These are phyloP conservation scores for Chionodraco myersi DNA, from an alignment of 2,113 vertebrate genomes.

Conservation along the genomic window DNA sequence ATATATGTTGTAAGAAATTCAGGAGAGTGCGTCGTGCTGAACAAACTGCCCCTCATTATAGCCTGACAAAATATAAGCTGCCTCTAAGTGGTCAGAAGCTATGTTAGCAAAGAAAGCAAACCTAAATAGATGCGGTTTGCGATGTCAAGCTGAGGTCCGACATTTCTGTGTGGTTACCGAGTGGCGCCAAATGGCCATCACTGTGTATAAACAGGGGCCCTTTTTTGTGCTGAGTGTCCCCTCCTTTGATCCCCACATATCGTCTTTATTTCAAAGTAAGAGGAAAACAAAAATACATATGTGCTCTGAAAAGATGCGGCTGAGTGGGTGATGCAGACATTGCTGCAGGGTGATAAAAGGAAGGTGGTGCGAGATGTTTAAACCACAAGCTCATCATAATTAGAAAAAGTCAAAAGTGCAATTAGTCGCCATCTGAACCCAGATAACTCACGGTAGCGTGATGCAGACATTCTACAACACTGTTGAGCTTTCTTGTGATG, in stretches of 20 bases:
- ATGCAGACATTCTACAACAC: neutral
- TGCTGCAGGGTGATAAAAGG: neutral
- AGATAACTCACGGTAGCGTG: no score
- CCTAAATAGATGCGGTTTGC: constrained; percentile 81
- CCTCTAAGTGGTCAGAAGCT: constrained; percentile 71
- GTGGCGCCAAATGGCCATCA: constrained; percentile 75
- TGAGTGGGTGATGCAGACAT: neutral
- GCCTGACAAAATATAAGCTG: constrained; percentile 73
- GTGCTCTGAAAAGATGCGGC: constrained; percentile 18
- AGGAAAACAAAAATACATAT: constrained; percentile 6
- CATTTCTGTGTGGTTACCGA: constrained; percentile 69
- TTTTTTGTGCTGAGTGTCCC: constrained; percentile 65
- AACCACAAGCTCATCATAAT: no score
- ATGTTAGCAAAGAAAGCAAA: constrained; percentile 79
- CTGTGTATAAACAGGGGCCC: constrained; percentile 67
- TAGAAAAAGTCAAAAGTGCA: neutral
- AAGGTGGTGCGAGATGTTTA: neutral
- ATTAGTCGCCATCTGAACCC: no score
- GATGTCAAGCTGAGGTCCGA: constrained; percentile 79
- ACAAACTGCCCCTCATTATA: constrained; percentile 72
- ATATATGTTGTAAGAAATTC: constrained; percentile 40
- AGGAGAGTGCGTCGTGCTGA: constrained; percentile 44
- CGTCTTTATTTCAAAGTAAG: constrained; percentile 27
- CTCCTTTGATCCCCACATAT: constrained; percentile 59
- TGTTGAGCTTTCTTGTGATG: neutral